Evolutionary conservation across 2,888 invertebrate species (phyloP), one percentile per base, ranked within the genome.

Genomic region (Eumacrocentrus americanus): DNA sequence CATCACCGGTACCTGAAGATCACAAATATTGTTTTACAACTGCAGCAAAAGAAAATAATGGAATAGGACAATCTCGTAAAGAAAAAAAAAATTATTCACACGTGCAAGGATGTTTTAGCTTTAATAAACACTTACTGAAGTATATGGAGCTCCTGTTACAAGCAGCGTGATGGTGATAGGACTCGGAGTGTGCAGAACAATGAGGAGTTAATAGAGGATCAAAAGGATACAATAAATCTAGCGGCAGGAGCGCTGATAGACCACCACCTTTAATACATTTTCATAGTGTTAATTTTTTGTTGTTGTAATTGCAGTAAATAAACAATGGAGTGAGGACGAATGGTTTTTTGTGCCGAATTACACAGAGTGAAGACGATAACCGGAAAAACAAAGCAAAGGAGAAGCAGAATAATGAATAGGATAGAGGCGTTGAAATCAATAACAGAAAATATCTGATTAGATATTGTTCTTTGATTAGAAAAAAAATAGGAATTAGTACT

Each of bases 151-250:
- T 78, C 78, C 79, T 76, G 72, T 76, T 69, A 72, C 75, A 78
- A 78, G 76, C 71, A 73, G 78, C 75, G 72, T 78, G 74, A 75
- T 78, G 80, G 72, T 78, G 79, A 71, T 80, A 78, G 76, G 80
- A 77, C 77, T 79, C 79, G 69, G 79, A 80, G 72, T 77, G 77
- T 70, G 74, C 74, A 72, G 79, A 78, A 74, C 75, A 79, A 70
- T 79, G 77, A 64, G 79, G 75, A 72, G 76, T 78, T 75, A 80
- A 73, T 75, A 80, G 72, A 71, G 80, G 80, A 74, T 80, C 80
- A 62, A 80, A 80, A 58, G 80, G 80, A 71, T 74, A 79, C 70
- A 80, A 70, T 66, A 80, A 73, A 70, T 80, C 80, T 77, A 80
- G 67, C 68, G 80, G 76, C 68, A 80, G 74, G 71, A 80, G 78